Percentiles rank a stretch among this genome's conserved stretches.
Evolutionary conservation across 92 coral and sea anemone species (phyloP).

Genomic region (Siderastrea siderea): DNA sequence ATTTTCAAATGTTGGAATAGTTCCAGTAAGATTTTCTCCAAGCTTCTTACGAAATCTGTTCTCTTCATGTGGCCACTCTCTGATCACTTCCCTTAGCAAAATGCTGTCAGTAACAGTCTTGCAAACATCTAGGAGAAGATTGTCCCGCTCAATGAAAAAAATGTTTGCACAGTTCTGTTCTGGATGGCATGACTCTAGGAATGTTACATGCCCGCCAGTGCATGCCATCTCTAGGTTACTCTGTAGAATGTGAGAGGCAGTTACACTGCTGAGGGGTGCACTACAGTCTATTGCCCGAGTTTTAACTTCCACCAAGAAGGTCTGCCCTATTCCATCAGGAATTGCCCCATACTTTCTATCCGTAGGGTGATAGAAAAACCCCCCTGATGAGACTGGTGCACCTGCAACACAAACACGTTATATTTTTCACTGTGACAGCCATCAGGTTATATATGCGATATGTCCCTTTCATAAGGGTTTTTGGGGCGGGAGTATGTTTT

Average conservation of each 20-base stretch:
- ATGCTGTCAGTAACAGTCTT: slow-evolving; percentile 37
- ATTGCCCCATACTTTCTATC: too few relatives aligned
- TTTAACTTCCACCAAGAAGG: too few relatives aligned
- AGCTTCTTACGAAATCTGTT: slow-evolving; percentile 43
- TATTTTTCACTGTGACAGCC: neutral
- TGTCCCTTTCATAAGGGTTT: too few relatives aligned
- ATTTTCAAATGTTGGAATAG: slow-evolving; percentile 47
- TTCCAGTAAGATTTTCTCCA: slow-evolving; percentile 38
- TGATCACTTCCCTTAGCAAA: slow-evolving; percentile 5
- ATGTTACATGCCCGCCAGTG: too few relatives aligned
- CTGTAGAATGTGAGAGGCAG: too few relatives aligned
- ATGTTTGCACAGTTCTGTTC: slow-evolving; percentile 55
- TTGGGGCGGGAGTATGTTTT: too few relatives aligned
- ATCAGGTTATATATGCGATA: too few relatives aligned
- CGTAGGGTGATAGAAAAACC: slow-evolving; percentile 49
- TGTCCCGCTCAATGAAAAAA: slow-evolving; percentile 35
- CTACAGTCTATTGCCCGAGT: too few relatives aligned
- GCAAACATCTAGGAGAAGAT: slow-evolving; percentile 46
- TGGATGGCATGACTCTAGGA: slow-evolving; percentile 59
- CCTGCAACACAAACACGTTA: slow-evolving; percentile 26
- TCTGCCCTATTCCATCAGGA: too few relatives aligned
- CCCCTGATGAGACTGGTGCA: slow-evolving; percentile 44
- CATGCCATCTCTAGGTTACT: too few relatives aligned
- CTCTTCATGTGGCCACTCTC: too few relatives aligned
- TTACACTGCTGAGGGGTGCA: too few relatives aligned